phyloP scores from a whole-genome alignment of 1,140 invertebrate genomes.

The Glossosoma conforme region DNA sequence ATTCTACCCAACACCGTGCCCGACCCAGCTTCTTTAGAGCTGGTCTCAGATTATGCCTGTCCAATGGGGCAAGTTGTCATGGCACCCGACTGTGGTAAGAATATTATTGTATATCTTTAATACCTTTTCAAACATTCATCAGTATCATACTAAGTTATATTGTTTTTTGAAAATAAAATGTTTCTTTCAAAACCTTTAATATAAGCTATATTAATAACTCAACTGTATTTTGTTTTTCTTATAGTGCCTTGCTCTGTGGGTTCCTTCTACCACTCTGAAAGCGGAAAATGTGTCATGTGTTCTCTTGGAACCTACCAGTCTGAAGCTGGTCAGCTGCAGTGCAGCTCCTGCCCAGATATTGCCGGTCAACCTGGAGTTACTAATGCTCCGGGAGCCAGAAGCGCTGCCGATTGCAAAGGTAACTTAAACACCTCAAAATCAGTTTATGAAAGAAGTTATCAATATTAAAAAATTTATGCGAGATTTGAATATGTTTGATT shows the following conservation, averaged over 20 bases:
- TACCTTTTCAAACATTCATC: not conserved
- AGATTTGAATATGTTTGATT: conserved; percentile 1
- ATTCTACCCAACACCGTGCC: conserved; percentile 91
- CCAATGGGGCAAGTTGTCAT: conserved; percentile 88
- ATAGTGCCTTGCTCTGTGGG: conserved; percentile 92
- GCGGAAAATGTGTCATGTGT: conserved; percentile 76
- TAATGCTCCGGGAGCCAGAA: conserved; percentile 76
- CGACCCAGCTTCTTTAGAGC: conserved; percentile 79
- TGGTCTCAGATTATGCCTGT: conserved; percentile 90
- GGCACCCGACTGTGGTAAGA: conserved; percentile 81
- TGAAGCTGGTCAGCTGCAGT: conserved; percentile 83
- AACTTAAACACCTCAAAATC: conserved; percentile 14
- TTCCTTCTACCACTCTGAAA: conserved; percentile 75
- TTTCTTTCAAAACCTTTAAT: too few species aligned
- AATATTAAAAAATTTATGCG: too few species aligned
- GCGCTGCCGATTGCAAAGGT: conserved; percentile 86
- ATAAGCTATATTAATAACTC: too few species aligned
- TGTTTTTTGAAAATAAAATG: conserved; percentile 8
- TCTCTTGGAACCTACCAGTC: conserved; percentile 90
- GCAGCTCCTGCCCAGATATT: conserved; percentile 81
- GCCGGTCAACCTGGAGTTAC: conserved; percentile 84
- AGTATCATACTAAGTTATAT: not conserved
- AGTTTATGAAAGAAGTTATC: too few species aligned
- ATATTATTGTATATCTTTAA: not conserved
- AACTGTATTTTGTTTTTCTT: conserved; percentile 32